Evolutionary conservation across 92 coral and sea anemone species (phyloP).

Genomic region (Chrysogorgia sp.): DNA sequence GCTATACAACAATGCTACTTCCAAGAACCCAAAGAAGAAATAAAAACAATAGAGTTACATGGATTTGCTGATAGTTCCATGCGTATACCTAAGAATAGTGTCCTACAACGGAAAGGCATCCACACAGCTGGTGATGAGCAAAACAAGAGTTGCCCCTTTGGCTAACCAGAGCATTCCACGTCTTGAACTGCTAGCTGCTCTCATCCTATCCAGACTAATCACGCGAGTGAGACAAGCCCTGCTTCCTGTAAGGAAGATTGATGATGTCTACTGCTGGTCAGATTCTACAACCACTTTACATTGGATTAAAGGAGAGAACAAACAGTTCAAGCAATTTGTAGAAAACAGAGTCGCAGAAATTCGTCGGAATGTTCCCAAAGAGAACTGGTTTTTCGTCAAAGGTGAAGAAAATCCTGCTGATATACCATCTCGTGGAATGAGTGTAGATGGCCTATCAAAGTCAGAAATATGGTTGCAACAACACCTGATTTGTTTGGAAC

Average conservation of each 20-base stretch:
- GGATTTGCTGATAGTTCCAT: not conserved
- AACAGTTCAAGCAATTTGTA: conserved; percentile 41
- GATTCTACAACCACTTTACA: conserved; percentile 31
- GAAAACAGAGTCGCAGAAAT: conserved; percentile 36
- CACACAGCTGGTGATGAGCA: not conserved
- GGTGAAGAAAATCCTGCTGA: conserved; percentile 36
- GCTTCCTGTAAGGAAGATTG: not conserved
- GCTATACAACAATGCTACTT: conserved; percentile 14
- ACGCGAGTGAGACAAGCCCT: conserved; percentile 1
- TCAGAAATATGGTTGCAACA: conserved; percentile 21
- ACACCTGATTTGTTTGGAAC: conserved; percentile 21
- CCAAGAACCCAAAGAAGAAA: not conserved
- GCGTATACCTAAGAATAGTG: conserved; percentile 25
- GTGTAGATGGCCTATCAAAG: too few relatives aligned
- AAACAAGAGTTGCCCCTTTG: conserved; percentile 34
- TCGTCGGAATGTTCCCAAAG: not conserved
- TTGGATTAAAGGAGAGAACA: conserved; percentile 22
- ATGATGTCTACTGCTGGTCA: conserved; percentile 13
- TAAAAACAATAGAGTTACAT: not conserved
- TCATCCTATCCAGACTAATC: conserved; percentile 4
- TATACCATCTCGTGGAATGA: conserved; percentile 18
- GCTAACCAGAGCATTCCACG: conserved; percentile 15
- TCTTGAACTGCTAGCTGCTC: conserved; percentile 31
- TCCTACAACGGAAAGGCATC: not conserved
- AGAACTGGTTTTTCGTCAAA: not conserved